phyloP scores from a whole-genome alignment of 2,888 invertebrate genomes.

The Patella depressa region DNA sequence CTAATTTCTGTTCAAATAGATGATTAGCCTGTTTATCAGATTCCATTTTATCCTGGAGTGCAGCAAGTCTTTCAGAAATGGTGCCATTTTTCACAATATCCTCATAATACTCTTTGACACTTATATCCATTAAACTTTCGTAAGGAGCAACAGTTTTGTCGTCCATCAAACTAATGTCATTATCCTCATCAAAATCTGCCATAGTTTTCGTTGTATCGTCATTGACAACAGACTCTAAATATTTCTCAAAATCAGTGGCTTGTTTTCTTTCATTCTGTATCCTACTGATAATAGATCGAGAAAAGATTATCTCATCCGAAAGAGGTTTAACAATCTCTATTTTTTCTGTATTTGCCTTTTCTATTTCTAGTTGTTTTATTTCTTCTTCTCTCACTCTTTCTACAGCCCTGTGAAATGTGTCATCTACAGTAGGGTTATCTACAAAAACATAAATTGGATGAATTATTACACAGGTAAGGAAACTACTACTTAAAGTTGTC shows the following conservation, averaged over 20 bases:
- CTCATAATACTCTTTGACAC: slow-evolving; percentile 19
- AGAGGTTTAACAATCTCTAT: neutral
- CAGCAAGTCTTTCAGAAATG: slow-evolving; percentile 34
- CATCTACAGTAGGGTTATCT: slow-evolving; percentile 2
- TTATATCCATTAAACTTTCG: neutral
- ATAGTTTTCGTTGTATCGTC: neutral
- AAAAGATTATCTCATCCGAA: neutral
- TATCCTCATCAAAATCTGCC: neutral
- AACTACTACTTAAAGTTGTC: no score
- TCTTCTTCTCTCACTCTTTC: neutral
- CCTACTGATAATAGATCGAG: neutral
- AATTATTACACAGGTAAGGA: neutral
- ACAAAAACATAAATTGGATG: neutral
- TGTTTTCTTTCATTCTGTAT: neutral
- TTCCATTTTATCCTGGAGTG: slow-evolving; percentile 40
- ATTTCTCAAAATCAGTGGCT: slow-evolving; percentile 22
- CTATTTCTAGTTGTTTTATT: neutral
- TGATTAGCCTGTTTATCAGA: slow-evolving; percentile 43
- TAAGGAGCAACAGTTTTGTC: neutral
- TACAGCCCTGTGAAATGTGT: slow-evolving; percentile 18
- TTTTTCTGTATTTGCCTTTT: neutral
- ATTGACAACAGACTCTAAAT: slow-evolving; percentile 21
- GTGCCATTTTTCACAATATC: slow-evolving; percentile 28
- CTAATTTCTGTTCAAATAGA: slow-evolving; percentile 50
- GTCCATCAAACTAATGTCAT: neutral